Evolutionary conservation across 2,113 vertebrate species (phyloP).

Genomic region (Poeciliopsis occidentalis): DNA sequence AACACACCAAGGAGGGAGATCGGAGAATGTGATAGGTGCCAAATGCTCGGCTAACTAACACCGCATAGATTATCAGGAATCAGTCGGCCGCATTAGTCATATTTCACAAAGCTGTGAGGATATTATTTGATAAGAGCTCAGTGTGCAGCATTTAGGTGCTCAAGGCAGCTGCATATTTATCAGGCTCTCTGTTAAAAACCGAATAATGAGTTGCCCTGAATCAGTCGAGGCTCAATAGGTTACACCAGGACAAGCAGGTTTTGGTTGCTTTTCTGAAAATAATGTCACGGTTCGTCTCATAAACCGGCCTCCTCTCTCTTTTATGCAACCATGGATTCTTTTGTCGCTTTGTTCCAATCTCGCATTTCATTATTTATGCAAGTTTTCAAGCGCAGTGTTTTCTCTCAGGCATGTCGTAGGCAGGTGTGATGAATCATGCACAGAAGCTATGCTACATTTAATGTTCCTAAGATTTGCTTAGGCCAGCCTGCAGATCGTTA

Average conservation of each 20-base stretch:
- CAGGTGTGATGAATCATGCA: conserved; percentile 66
- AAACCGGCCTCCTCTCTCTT: conserved; percentile 17
- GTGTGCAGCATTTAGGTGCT: conserved; percentile 2
- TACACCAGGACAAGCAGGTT: background rate
- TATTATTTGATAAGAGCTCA: conserved; percentile 4
- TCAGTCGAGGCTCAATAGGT: background rate
- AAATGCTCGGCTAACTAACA: background rate
- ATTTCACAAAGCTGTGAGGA: conserved; percentile 5
- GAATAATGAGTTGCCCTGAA: conserved; percentile 4
- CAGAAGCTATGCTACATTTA: conserved; percentile 1
- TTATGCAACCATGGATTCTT: conserved; percentile 13
- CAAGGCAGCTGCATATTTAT: background rate
- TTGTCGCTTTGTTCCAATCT: conserved; percentile 41
- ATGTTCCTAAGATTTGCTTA: conserved; percentile 9
- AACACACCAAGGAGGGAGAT: background rate
- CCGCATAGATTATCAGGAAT: conserved; percentile 3
- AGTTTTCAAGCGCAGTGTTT: conserved; percentile 24
- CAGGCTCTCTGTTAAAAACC: background rate
- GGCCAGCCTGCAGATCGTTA: conserved; percentile 7
- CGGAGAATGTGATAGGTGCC: background rate
- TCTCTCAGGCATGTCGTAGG: conserved; percentile 31
- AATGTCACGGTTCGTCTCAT: conserved; percentile 18
- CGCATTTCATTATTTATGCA: conserved; percentile 56
- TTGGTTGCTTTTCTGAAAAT: conserved; percentile 12
- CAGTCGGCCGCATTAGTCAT: conserved; percentile 10